phyloP scores from a whole-genome alignment of 2,888 invertebrate genomes.

The Diaphora mendica region DNA sequence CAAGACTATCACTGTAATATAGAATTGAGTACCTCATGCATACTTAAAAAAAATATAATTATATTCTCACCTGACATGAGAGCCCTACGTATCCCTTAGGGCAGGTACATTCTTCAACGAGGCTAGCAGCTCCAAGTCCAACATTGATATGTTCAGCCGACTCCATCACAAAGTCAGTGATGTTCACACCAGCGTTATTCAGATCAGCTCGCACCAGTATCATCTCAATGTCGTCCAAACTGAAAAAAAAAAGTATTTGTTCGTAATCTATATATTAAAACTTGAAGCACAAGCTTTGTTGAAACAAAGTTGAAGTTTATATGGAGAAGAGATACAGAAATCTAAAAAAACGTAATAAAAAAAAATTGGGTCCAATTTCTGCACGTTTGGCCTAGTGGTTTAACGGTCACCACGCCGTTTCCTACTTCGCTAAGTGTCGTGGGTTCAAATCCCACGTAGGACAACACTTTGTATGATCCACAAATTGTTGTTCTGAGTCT shows the following conservation, averaged over 20 bases:
- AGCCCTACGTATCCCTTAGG: conserved; percentile 94
- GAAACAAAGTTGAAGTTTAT: too few relatives aligned
- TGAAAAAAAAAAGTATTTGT: conserved; percentile 36
- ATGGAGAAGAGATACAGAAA: too few relatives aligned
- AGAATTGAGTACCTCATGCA: background rate
- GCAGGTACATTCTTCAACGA: conserved; percentile 96
- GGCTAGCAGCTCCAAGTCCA: conserved; percentile 92
- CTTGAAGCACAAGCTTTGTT: background rate
- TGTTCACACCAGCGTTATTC: conserved; percentile 89
- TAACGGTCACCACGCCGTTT: too few relatives aligned
- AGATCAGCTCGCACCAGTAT: conserved; percentile 92
- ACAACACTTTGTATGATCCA: too few relatives aligned
- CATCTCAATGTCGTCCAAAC: conserved; percentile 93
- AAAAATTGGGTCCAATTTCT: too few relatives aligned
- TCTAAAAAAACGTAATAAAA: too few relatives aligned
- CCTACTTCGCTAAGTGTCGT: too few relatives aligned
- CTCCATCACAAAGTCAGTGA: conserved; percentile 92
- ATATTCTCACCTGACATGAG: conserved; percentile 90
- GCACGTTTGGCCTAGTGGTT: too few relatives aligned
- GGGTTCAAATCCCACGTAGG: too few relatives aligned
- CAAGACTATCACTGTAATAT: background rate
- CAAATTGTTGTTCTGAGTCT: too few relatives aligned
- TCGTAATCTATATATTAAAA: background rate
- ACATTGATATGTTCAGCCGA: conserved; percentile 91
- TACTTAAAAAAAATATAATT: background rate